These are phyloP conservation scores for Apis cerana DNA, from an alignment of 1,140 invertebrate species.

Conservation along the genomic window DNA sequence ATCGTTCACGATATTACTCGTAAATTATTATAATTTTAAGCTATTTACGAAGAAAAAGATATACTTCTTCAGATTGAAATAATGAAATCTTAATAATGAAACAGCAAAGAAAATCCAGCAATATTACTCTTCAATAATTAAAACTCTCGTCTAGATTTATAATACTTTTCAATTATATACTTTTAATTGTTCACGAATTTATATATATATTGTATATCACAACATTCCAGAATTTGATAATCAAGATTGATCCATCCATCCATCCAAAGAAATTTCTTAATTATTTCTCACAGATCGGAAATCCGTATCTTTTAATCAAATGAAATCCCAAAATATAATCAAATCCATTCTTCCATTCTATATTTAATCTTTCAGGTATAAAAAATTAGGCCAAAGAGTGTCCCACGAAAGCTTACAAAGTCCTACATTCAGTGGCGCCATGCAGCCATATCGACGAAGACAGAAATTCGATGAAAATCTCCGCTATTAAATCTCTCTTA, in stretches of 20 bases:
- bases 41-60: not conserved
- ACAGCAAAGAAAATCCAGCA: too few species aligned
- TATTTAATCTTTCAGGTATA: not conserved
- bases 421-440: not conserved
- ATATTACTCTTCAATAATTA: not conserved
- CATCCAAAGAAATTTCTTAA: too few species aligned
- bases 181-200: too few species aligned
- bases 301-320: too few species aligned
- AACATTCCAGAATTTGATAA: too few species aligned
- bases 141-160: not conserved
- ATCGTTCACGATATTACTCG: not conserved
- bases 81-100: not conserved
- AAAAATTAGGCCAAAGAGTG: not conserved
- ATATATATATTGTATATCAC: too few species aligned
- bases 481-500: slow-evolving; percentile 28
- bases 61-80: not conserved
- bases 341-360: not conserved
- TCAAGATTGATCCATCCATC: too few species aligned
- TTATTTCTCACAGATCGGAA: too few species aligned
- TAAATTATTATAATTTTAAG: not conserved
- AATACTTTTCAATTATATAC: not conserved
- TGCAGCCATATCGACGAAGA: not conserved
- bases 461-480: slow-evolving; percentile 31
- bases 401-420: not conserved
- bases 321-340: not conserved